Evolutionary conservation across 1,140 invertebrate genomes (phyloP), one percentile per base, ranked within the genome.

Genomic region (Homalodisca vitripennis): DNA sequence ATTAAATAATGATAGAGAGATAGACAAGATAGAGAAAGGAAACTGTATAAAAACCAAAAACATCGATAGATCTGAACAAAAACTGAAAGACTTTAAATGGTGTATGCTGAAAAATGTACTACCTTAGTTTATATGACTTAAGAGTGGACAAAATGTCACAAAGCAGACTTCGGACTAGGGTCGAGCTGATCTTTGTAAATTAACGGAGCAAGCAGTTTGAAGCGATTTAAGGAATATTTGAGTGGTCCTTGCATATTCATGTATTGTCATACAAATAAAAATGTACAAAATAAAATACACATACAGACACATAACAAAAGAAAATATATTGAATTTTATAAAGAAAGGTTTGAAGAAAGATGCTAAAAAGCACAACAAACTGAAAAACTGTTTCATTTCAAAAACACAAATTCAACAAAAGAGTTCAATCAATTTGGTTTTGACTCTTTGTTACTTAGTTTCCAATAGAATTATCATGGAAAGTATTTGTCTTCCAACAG

Each of bases 31-130:
- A 60, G 55, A 69, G 53, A 74, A 72, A 74, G 62, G 73, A 68
- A 71, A 74, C 30, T 78, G 78, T 74, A 79, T 80, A 77, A 78
- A 73, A 77, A 81, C 73, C 73, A 78, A 77, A 71, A 47, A 69
- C 60, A 63, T 62, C 68, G 70, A 72, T 66, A 74, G 51, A 67
- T 69, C 22, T 22, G 26, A 47, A 69, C 22, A 31, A 63, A 67
- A 66, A 73, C 67, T 53, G 41, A 68, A 62, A 69, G 62, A 46
- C 13, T 69, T 63, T 51, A 62, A 69, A 72, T 70, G 62, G 29
- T 73, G 65, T 62, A 51, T 71, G 63, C 68, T 69, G 29, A 71
- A 71, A 67, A 71, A 60, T 60, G 70, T 71, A 67, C 65, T 68
- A 68, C 70, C 63, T 73, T 64, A 67, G 41, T 67, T 66, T 46